Conservation (phyloP, 2,888 invertebrate species). For the Myopa tessellatipennis region DNA sequence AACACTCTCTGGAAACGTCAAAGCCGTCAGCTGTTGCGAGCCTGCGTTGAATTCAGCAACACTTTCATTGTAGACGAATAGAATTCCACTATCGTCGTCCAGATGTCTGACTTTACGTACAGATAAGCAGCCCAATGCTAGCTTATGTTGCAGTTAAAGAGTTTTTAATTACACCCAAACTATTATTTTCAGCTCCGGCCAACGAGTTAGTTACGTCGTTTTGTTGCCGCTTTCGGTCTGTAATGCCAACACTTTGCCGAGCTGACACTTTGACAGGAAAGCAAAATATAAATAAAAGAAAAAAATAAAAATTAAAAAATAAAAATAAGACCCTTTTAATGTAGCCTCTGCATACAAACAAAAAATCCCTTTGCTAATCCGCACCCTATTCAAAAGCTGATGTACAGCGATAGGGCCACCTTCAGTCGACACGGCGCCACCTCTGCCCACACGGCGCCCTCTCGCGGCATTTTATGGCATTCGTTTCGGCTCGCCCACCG, state of each 20-base stretch:
- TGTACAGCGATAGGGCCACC: background rate
- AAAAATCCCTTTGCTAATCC: conserved; percentile 1
- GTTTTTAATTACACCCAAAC: conserved; percentile 9
- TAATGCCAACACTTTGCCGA: background rate
- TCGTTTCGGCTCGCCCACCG: background rate
- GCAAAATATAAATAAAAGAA: background rate
- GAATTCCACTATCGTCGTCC: conserved; percentile 2
- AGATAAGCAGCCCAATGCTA: background rate
- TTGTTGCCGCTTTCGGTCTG: background rate
- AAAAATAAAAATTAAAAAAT: background rate
- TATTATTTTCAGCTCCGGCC: background rate
- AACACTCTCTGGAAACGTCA: background rate
- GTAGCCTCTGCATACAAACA: background rate
- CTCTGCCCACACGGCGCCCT: background rate
- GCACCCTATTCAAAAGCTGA: background rate
- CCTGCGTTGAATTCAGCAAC: background rate
- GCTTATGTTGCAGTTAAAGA: conserved; percentile 3
- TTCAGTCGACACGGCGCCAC: background rate
- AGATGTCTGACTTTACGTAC: background rate
- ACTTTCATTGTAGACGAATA: background rate
- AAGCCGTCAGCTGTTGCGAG: background rate
- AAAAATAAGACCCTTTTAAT: background rate
- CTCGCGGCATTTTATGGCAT: conserved; percentile 5
- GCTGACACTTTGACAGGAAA: background rate
- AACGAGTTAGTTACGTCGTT: background rate